Base-by-base conservation (phyloP, 2,797 vertebrate genomes). In the Sebastes matsubarae region DNA sequence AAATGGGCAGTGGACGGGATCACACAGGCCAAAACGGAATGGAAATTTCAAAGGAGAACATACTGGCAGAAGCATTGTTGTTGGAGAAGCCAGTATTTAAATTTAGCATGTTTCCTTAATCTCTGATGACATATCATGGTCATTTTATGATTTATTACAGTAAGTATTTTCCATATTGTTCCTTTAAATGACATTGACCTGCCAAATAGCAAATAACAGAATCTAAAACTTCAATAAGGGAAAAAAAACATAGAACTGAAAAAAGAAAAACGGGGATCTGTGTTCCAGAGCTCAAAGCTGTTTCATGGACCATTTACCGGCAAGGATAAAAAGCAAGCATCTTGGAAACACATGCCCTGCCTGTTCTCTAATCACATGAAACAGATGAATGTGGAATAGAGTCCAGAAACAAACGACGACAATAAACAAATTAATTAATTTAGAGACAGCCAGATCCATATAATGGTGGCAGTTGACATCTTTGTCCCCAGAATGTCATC, bases 321-420 rank as follows among this genome's bases (percentile, higher is more conserved):
- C 73, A 78, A 42, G 20, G 57, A 80, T 38, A 60, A 77, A 87
- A 78, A 79, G 36, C 27, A 64, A 73, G 54, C 77, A 84, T 87
- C 81, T 84, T 91, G 84, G 71, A 79, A 81, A 60, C 86, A 87
- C 68, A 84, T 89, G 81, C 16, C 60, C 67, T 69, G 38, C 20
- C 16, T 54, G 58, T 75, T 77, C 54, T 30, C 50, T 63, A 65
- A 67, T 46, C 29, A 55, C 74, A 72, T 74, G 54, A 80, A 76
- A 77, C 63, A 76, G 74, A 77, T 69, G 57, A 77, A 84, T 66
- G 55, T 54, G 22, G 14, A 69, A 52, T 13, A 14, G 10, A 50
- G 22, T 36, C 12, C 12, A 24, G 25, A 9, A 30, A 50, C 20
- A 60, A 57, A 50, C 2, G 1, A 36, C 46, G 12, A 59, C 3